phyloP scores from a whole-genome alignment of 2,797 vertebrate species.

The Pseudochromis fuscus region DNA sequence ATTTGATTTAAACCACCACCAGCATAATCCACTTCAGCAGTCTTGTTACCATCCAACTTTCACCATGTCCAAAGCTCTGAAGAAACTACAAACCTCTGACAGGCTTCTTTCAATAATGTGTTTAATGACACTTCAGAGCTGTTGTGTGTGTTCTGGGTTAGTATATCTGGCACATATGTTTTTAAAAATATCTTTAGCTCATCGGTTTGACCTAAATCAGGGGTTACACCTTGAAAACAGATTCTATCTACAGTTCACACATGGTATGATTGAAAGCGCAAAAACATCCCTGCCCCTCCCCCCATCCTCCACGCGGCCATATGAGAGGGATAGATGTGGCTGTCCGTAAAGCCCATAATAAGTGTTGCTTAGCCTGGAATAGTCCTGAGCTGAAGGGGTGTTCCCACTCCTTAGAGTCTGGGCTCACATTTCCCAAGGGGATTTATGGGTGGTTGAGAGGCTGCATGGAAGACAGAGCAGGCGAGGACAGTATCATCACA shows the following conservation, averaged over 20 bases:
- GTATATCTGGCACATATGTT: not conserved
- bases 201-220: too few relatives aligned
- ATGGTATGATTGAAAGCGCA: constrained; percentile 22
- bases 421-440: constrained; percentile 51
- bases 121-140: not conserved
- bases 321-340: constrained; percentile 54
- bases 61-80: not conserved
- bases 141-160: not conserved
- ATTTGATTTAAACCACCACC: too few relatives aligned
- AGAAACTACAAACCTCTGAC: not conserved
- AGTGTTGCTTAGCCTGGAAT: constrained; percentile 64
- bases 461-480: constrained; percentile 30
- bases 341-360: constrained; percentile 57
- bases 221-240: not conserved
- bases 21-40: not conserved
- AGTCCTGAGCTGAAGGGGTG: constrained; percentile 59
- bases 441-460: constrained; percentile 46
- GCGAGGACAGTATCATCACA: constrained; percentile 27
- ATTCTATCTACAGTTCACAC: constrained; percentile 6
- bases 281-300: constrained; percentile 8
- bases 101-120: not conserved
- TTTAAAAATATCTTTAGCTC: not conserved
- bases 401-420: constrained; percentile 43
- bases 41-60: not conserved
- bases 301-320: constrained; percentile 2